Evolutionary conservation across 92 coral and sea anemone genomes (phyloP).

Genomic region (Bergia puertoricense): DNA sequence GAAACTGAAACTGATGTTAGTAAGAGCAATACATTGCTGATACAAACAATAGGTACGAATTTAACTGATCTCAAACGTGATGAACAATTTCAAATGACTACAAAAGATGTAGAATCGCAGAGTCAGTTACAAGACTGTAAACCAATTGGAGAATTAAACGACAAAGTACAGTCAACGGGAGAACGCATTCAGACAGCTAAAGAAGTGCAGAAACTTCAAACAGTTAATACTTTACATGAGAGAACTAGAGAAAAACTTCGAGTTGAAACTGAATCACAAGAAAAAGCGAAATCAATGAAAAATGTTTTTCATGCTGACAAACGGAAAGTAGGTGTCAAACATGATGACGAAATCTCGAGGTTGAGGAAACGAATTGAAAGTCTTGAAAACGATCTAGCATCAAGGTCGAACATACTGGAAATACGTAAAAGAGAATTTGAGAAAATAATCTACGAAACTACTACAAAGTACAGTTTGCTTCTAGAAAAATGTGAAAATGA

Average conservation of each 20-base stretch:
- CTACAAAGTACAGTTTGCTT: not conserved
- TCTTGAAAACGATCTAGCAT: constrained; percentile 9
- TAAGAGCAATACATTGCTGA: too few species aligned
- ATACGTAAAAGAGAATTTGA: constrained; percentile 12
- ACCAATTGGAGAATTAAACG: too few species aligned
- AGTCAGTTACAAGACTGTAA: too few species aligned
- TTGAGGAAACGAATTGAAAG: not conserved
- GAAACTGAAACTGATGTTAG: too few species aligned
- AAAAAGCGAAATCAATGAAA: not conserved
- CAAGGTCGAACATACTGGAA: not conserved
- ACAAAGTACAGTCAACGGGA: too few species aligned
- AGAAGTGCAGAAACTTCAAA: too few species aligned
- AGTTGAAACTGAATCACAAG: not conserved
- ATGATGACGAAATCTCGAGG: not conserved
- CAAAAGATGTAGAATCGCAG: too few species aligned
- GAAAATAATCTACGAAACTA: not conserved
- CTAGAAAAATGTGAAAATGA: not conserved
- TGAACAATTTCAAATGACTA: too few species aligned
- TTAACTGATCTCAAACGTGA: too few species aligned
- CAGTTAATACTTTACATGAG: too few species aligned
- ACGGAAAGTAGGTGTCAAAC: not conserved
- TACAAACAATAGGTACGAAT: too few species aligned
- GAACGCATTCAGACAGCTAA: too few species aligned
- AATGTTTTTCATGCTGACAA: not conserved
- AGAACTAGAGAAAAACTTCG: not conserved